These are phyloP conservation scores for Thaleichthys pacificus DNA, from an alignment of 2,797 vertebrate genomes.

Conservation along the genomic window DNA sequence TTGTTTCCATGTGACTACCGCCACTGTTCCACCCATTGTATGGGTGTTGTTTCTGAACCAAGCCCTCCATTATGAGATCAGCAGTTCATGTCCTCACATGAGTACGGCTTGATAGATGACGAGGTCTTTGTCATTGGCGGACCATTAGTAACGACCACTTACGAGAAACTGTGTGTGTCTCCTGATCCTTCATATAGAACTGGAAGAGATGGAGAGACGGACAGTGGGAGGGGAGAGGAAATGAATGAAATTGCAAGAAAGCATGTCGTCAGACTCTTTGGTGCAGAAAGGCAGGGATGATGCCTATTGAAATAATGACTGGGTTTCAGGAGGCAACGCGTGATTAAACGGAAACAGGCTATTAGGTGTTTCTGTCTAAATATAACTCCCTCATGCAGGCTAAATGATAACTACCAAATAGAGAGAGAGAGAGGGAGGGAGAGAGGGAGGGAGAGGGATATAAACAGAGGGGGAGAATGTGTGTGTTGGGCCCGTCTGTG, in stretches of 20 bases:
- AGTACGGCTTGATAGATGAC: not conserved
- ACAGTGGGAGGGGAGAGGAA: constrained; percentile 17
- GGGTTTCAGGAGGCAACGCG: constrained; percentile 52
- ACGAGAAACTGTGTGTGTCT: not conserved
- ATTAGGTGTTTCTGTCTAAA: constrained; percentile 44
- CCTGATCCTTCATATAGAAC: constrained; percentile 7
- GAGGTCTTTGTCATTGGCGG: not conserved
- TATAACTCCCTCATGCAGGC: constrained; percentile 25
- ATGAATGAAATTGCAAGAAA: constrained; percentile 8
- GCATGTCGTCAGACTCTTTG: constrained; percentile 34
- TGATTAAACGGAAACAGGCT: constrained; percentile 54
- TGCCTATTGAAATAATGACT: constrained; percentile 55
- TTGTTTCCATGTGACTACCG: no score
- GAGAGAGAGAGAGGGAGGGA: constrained; percentile 16
- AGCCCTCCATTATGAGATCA: no score
- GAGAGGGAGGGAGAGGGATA: constrained; percentile 4
- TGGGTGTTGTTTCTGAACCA: no score
- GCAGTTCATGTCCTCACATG: not conserved
- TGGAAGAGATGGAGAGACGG: not conserved
- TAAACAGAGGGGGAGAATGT: not conserved
- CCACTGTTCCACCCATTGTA: no score
- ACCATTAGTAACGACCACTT: not conserved
- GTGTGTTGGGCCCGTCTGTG: not conserved
- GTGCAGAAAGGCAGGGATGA: constrained; percentile 49
- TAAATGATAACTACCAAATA: not conserved